Percentiles rank a stretch among this genome's conserved stretches.
Evolutionary conservation across 2,888 invertebrate species (phyloP).

Genomic region (Apotomis turbidana): DNA sequence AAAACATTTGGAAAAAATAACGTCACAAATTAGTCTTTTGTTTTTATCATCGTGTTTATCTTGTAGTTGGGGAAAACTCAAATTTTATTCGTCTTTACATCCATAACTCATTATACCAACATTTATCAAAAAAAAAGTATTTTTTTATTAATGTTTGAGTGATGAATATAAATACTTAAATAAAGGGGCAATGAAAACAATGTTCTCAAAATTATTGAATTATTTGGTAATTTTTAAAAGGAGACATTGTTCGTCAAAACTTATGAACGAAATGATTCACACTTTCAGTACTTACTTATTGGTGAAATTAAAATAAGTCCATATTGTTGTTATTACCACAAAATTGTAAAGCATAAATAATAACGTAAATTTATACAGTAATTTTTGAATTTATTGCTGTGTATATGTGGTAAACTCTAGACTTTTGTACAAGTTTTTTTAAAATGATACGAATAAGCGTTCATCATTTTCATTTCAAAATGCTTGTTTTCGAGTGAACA

Average conservation of each 20-base stretch:
- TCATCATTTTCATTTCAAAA: neutral
- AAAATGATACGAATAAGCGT: neutral
- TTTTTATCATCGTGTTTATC: slow-evolving; percentile 49
- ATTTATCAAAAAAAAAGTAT: neutral
- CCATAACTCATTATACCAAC: neutral
- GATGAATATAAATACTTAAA: slow-evolving; percentile 21
- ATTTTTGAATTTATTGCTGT: no score
- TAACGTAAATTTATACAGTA: no score
- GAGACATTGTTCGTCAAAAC: slow-evolving; percentile 20
- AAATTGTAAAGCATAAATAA: no score
- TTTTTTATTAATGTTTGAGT: slow-evolving; percentile 5
- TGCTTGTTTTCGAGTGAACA: neutral
- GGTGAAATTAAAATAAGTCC: neutral
- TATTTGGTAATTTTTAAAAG: slow-evolving; percentile 3
- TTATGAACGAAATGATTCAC: slow-evolving; percentile 16
- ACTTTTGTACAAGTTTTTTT: no score
- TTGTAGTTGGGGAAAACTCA: slow-evolving; percentile 39
- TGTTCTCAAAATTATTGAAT: slow-evolving; percentile 16
- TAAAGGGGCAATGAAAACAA: slow-evolving; percentile 14
- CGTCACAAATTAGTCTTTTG: slow-evolving; percentile 63
- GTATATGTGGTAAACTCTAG: no score
- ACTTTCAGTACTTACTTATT: neutral
- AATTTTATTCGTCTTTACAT: slow-evolving; percentile 16
- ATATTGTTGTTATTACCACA: no score
- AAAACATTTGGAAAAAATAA: slow-evolving; percentile 70